A percentile compares a stretch with the other conserved stretches of the same genome.
These are phyloP conservation scores for Rhinolophus ferrumequinum DNA, from an alignment of 2,113 vertebrate species.

Conservation along the genomic window DNA sequence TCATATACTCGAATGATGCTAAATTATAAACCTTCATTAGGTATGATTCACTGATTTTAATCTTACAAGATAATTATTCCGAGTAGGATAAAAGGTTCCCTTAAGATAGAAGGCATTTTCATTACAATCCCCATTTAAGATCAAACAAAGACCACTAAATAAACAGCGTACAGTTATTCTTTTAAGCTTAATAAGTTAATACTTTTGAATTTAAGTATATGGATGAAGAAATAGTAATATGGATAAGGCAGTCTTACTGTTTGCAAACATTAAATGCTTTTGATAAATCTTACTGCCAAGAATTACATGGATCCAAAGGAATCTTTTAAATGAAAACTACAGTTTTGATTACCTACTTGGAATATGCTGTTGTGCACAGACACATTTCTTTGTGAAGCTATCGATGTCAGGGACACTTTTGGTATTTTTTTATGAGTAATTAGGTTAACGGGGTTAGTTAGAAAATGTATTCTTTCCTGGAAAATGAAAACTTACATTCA, in stretches of 20 bases:
- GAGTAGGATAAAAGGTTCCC: conserved; percentile 57
- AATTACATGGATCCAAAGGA: conserved; percentile 39
- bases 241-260: not conserved
- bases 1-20: conserved; percentile 64
- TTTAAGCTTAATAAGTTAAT: conserved; percentile 51
- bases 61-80: conserved; percentile 73
- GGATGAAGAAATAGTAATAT: not conserved
- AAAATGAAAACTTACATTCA: conserved; percentile 80
- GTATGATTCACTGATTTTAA: conserved; percentile 74
- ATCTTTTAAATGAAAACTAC: conserved; percentile 54
- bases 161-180: conserved; percentile 59
- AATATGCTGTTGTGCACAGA: conserved; percentile 45
- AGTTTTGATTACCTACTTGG: conserved; percentile 59
- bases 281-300: conserved; percentile 47
- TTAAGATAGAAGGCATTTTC: conserved; percentile 69
- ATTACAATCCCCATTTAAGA: conserved; percentile 60
- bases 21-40: conserved; percentile 75
- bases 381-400: conserved; percentile 64
- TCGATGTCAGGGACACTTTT: conserved; percentile 69
- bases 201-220: conserved; percentile 45
- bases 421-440: conserved; percentile 79
- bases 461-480: conserved; percentile 79
- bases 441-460: conserved; percentile 81
- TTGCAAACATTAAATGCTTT: conserved; percentile 57
- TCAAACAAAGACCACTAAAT: conserved; percentile 65